Conservation (phyloP, 2,888 invertebrate species). For the Copidosoma aretas region DNA sequence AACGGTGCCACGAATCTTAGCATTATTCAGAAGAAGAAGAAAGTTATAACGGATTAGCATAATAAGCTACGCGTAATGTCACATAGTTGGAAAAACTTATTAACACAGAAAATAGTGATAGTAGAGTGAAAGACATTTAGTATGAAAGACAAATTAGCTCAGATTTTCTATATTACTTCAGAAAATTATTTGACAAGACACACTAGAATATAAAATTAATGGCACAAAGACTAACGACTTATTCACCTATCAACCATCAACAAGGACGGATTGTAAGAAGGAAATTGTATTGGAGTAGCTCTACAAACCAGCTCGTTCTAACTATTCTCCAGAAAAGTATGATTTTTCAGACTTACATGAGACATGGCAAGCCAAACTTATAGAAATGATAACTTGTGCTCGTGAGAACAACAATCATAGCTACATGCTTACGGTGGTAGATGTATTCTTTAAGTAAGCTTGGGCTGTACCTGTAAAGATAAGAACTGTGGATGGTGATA, state of each 20-base stretch:
- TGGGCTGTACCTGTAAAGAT: constrained; percentile 16
- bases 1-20: too few species aligned
- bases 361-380: constrained; percentile 38
- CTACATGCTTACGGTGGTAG: constrained; percentile 55
- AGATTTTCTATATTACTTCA: too few species aligned
- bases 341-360: constrained; percentile 44
- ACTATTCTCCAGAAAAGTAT: constrained; percentile 5
- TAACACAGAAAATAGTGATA: too few species aligned
- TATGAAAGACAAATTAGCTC: too few species aligned
- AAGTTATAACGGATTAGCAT: too few species aligned
- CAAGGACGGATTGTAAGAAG: background rate
- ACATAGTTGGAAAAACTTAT: too few species aligned
- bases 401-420: constrained; percentile 46
- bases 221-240: too few species aligned
- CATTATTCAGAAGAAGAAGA: too few species aligned
- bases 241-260: background rate
- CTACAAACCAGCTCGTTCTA: constrained; percentile 18
- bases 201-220: too few species aligned
- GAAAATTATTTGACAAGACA: too few species aligned
- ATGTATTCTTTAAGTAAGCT: constrained; percentile 50
- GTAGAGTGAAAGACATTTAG: too few species aligned
- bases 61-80: too few species aligned
- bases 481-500: constrained; percentile 46
- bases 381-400: constrained; percentile 35
- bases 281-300: background rate